A percentile compares a stretch with the other conserved stretches of the same genome.
These are phyloP conservation scores for Chaetodon trifasciatus DNA, from an alignment of 2,797 vertebrate genomes.

Conservation along the genomic window DNA sequence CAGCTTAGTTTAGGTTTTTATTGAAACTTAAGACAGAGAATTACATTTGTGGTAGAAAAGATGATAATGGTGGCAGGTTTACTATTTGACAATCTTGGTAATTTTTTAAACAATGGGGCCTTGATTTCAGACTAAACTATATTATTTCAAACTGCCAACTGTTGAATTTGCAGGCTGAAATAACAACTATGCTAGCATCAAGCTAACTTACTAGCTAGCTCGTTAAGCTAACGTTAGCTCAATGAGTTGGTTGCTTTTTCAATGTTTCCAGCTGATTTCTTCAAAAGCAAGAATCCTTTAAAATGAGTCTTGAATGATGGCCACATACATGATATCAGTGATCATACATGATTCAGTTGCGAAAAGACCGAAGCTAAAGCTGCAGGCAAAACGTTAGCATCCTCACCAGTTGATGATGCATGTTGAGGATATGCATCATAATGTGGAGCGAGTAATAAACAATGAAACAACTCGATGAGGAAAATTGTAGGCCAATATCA, in stretches of 20 bases:
- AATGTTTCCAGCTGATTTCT: neutral
- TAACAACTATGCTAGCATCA: neutral
- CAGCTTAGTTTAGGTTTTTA: conserved; percentile 11
- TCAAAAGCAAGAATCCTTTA: neutral
- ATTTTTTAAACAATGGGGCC: neutral
- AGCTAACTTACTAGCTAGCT: neutral
- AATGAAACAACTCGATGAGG: too few relatives aligned
- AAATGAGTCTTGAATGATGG: neutral
- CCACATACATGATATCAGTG: neutral
- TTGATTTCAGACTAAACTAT: neutral
- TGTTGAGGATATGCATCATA: neutral
- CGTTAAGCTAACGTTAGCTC: neutral
- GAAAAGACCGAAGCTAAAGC: neutral
- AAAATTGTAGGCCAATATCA: too few relatives aligned
- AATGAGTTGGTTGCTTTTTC: neutral
- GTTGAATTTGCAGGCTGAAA: neutral
- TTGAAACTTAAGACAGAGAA: neutral
- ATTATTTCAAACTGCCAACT: neutral
- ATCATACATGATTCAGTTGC: neutral
- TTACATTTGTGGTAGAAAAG: neutral
- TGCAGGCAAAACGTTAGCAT: neutral
- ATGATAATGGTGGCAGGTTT: neutral
- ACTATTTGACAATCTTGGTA: neutral
- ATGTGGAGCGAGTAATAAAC: neutral
- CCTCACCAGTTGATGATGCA: neutral